These are phyloP conservation scores for Bombus sylvicola DNA, from an alignment of 1,140 invertebrate genomes.

Conservation along the genomic window DNA sequence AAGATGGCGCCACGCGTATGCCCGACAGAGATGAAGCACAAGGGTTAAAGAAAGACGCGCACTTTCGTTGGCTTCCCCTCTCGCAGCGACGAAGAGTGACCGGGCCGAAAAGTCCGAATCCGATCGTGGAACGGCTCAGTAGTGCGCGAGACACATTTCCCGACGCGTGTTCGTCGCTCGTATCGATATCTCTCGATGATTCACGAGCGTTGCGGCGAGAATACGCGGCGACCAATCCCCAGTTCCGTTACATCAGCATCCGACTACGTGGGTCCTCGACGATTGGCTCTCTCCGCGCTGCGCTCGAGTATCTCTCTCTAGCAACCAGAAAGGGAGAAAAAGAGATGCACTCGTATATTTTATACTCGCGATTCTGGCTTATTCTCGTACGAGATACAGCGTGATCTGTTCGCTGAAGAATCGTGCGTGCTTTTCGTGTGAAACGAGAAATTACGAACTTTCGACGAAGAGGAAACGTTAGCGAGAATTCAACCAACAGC, in stretches of 20 bases:
- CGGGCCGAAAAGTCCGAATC: conserved; percentile 51
- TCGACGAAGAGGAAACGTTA: not conserved
- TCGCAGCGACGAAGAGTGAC: not conserved
- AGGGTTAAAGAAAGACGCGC: not conserved
- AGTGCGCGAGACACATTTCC: conserved; percentile 59
- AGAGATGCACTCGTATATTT: not conserved
- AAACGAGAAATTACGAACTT: not conserved
- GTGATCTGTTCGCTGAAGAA: not conserved
- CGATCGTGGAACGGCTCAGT: conserved; percentile 58
- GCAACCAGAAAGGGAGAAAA: not conserved
- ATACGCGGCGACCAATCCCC: conserved; percentile 30
- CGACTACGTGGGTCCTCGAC: conserved; percentile 11
- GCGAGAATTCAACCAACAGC: not conserved
- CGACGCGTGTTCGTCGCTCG: not conserved
- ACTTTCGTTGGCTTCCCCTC: conserved; percentile 2
- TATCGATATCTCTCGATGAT: not conserved
- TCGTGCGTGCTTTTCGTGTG: not conserved
- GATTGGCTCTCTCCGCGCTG: conserved; percentile 23
- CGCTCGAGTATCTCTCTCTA: conserved; percentile 1
- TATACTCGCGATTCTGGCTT: not conserved
- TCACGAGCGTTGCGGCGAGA: not conserved
- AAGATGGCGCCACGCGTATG: conserved; percentile 53
- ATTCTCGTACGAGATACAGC: not conserved
- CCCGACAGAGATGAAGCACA: not conserved
- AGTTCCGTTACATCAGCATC: conserved; percentile 56